Percentiles rank a stretch among this genome's conserved stretches.
phyloP scores from a whole-genome alignment of 2,113 vertebrate genomes.

The Hystrix cristata region DNA sequence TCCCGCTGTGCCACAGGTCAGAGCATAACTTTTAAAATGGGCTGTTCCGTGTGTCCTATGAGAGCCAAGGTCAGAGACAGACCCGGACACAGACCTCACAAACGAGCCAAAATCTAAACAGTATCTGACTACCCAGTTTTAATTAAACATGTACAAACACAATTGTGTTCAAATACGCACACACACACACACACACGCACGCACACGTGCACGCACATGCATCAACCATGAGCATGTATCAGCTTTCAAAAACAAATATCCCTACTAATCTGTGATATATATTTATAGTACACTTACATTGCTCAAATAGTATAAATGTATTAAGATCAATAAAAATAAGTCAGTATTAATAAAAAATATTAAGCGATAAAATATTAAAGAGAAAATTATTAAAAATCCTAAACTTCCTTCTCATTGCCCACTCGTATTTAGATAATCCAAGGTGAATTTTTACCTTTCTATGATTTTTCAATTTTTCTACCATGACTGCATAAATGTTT shows the following conservation, averaged over 20 bases:
- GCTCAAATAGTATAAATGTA: background rate
- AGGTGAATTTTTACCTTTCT: slow-evolving; percentile 4
- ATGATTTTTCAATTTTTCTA: background rate
- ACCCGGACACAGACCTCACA: background rate
- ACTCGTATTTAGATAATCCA: background rate
- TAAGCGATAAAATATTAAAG: slow-evolving; percentile 46
- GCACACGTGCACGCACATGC: background rate
- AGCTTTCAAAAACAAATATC: slow-evolving; percentile 40
- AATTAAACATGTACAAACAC: background rate
- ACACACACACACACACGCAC: background rate
- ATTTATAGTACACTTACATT: background rate
- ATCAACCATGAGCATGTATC: background rate
- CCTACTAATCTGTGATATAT: background rate
- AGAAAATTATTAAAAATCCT: slow-evolving; percentile 51
- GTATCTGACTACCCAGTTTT: background rate
- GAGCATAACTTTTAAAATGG: slow-evolving; percentile 44
- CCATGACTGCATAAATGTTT: background rate
- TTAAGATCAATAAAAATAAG: slow-evolving; percentile 1
- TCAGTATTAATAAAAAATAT: slow-evolving; percentile 34
- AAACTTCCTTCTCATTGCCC: background rate
- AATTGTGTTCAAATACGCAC: background rate
- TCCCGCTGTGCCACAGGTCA: slow-evolving; percentile 69
- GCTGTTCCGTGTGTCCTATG: background rate
- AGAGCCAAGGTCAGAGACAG: slow-evolving; percentile 48
- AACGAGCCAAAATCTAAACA: background rate